Evolutionary conservation across 1,140 invertebrate genomes (phyloP).

Genomic region (Hyles vespertilio): DNA sequence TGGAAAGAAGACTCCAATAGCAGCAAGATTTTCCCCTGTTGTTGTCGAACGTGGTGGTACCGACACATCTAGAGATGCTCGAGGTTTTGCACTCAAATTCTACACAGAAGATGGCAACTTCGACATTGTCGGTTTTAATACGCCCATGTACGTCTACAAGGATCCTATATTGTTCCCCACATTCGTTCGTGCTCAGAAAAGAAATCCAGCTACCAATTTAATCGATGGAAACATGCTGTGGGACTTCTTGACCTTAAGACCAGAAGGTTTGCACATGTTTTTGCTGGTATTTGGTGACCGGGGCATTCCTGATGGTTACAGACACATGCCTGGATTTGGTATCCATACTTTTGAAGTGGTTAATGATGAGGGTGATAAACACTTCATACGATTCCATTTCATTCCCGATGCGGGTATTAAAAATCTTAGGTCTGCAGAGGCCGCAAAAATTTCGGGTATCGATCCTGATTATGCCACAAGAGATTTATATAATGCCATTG

Average conservation of each 20-base stretch:
- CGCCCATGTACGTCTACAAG: conserved; percentile 83
- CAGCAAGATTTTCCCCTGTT: conserved; percentile 85
- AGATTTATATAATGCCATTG: conserved; percentile 86
- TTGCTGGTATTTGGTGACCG: conserved; percentile 82
- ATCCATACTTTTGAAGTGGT: conserved; percentile 82
- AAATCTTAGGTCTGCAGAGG: conserved; percentile 76
- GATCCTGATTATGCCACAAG: conserved; percentile 84
- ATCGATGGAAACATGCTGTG: conserved; percentile 90
- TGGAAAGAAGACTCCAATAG: conserved; percentile 89
- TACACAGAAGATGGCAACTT: conserved; percentile 86
- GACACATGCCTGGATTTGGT: conserved; percentile 80
- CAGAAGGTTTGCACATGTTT: conserved; percentile 84
- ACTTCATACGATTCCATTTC: conserved; percentile 85
- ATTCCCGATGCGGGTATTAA: conserved; percentile 82
- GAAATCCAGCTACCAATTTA: conserved; percentile 81
- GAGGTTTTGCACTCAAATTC: conserved; percentile 84
- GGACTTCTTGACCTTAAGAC: conserved; percentile 90
- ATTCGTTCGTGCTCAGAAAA: conserved; percentile 79
- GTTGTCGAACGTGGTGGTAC: conserved; percentile 90
- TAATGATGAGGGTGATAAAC: conserved; percentile 73
- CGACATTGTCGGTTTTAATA: conserved; percentile 84
- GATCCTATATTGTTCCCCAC: conserved; percentile 80
- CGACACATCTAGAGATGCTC: conserved; percentile 82
- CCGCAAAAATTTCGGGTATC: conserved; percentile 74
- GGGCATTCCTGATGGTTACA: conserved; percentile 89